Percentiles rank a stretch among this genome's conserved stretches.
These are phyloP conservation scores for Lysiphlebus fabarum DNA, from an alignment of 1,140 invertebrate species.

Conservation along the genomic window DNA sequence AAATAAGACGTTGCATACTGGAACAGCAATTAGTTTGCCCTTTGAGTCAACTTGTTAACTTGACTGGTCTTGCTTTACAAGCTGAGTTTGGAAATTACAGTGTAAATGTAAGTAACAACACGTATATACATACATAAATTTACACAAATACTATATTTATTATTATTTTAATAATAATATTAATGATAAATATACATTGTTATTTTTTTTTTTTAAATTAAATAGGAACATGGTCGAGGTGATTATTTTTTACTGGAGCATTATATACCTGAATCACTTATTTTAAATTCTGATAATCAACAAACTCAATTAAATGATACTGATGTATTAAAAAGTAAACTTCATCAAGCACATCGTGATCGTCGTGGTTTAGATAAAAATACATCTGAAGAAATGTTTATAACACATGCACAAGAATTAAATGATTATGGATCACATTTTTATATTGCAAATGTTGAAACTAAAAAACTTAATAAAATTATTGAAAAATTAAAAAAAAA, in stretches of 20 bases:
- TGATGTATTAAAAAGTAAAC: constrained; percentile 52
- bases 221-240: constrained; percentile 65
- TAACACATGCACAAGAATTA: constrained; percentile 64
- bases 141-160: too few relatives aligned
- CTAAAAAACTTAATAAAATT: constrained; percentile 45
- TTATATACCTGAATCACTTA: constrained; percentile 67
- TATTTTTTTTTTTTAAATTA: too few relatives aligned
- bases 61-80: constrained; percentile 75
- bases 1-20: constrained; percentile 72
- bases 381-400: constrained; percentile 70
- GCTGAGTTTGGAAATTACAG: constrained; percentile 80
- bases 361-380: constrained; percentile 62
- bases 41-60: constrained; percentile 63
- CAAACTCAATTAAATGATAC: constrained; percentile 45
- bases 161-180: too few relatives aligned
- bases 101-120: constrained; percentile 55
- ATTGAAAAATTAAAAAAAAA: constrained; percentile 36
- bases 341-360: constrained; percentile 61
- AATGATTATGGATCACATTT: constrained; percentile 73
- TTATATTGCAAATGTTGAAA: constrained; percentile 61
- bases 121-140: too few relatives aligned
- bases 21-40: constrained; percentile 72
- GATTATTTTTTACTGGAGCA: constrained; percentile 80
- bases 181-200: too few relatives aligned
- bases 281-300: constrained; percentile 46